Conservation (phyloP, 2,113 vertebrate species). For the Neofelis nebulosa region DNA sequence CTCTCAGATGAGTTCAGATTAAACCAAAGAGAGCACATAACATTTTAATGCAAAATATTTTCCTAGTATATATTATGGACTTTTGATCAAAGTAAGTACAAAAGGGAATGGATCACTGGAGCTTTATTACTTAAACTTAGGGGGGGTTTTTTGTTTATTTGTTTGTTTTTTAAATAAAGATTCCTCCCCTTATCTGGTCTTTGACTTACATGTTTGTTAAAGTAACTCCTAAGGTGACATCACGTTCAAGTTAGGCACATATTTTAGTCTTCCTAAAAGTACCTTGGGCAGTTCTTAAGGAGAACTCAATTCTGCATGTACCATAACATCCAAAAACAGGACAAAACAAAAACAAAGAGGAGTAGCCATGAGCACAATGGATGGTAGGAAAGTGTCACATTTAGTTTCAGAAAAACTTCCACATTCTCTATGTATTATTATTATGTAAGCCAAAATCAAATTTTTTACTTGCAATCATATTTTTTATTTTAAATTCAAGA, state of each 20-base stretch:
- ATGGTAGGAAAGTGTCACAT: background rate
- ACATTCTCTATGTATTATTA: background rate
- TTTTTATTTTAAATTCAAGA: conserved; percentile 6
- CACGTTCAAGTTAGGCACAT: background rate
- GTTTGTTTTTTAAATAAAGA: background rate
- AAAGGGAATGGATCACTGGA: background rate
- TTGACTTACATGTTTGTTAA: background rate
- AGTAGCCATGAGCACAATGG: background rate
- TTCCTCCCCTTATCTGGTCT: background rate
- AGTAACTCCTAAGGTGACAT: background rate
- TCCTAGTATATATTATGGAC: background rate
- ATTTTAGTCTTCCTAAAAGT: background rate
- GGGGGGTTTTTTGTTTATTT: too few relatives aligned
- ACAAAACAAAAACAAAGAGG: background rate
- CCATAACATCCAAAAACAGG: background rate
- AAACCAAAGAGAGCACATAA: background rate
- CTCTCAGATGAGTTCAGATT: background rate
- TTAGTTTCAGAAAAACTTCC: background rate
- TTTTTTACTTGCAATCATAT: background rate
- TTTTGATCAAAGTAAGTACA: background rate
- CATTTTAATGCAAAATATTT: conserved; percentile 21
- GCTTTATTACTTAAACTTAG: background rate
- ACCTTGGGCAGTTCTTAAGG: background rate
- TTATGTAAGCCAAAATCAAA: background rate
- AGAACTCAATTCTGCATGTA: background rate